Conservation (phyloP, 1,140 invertebrate species). For the Rhyacophila brunnea region DNA sequence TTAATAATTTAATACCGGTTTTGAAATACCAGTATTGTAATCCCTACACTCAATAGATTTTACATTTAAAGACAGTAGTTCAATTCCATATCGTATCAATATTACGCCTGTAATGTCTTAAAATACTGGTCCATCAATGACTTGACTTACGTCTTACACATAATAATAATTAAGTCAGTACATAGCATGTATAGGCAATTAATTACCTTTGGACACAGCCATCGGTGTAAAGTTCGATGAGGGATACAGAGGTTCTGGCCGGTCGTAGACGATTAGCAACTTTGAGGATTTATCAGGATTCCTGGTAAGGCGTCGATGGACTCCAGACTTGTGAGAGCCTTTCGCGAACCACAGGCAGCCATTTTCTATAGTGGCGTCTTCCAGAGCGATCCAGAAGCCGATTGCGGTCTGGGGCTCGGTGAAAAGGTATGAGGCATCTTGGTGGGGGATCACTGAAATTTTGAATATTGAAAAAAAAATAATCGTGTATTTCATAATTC, state of each 20-base stretch:
- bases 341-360: slow-evolving; percentile 92
- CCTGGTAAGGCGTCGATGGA: slow-evolving; percentile 70
- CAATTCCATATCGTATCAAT: too few species aligned
- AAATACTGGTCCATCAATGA: too few species aligned
- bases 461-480: slow-evolving; percentile 10
- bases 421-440: slow-evolving; percentile 85
- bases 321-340: slow-evolving; percentile 84
- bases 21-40: too few species aligned
- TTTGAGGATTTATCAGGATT: slow-evolving; percentile 65
- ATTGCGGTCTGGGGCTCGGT: slow-evolving; percentile 73
- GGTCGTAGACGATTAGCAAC: slow-evolving; percentile 65
- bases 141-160: too few species aligned
- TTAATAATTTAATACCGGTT: too few species aligned
- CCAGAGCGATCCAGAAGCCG: slow-evolving; percentile 94
- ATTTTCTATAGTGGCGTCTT: slow-evolving; percentile 89
- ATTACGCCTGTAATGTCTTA: too few species aligned
- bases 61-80: too few species aligned
- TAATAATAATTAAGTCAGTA: too few species aligned
- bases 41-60: too few species aligned
- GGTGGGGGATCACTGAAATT: slow-evolving; percentile 74
- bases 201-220: slow-evolving; percentile 74
- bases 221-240: slow-evolving; percentile 75
- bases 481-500: neutral
- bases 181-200: too few species aligned
- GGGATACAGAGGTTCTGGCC: slow-evolving; percentile 68